Evolutionary conservation across 2,888 invertebrate species (phyloP), one percentile per base, ranked within the genome.

Genomic region (Celastrina argiolus): DNA sequence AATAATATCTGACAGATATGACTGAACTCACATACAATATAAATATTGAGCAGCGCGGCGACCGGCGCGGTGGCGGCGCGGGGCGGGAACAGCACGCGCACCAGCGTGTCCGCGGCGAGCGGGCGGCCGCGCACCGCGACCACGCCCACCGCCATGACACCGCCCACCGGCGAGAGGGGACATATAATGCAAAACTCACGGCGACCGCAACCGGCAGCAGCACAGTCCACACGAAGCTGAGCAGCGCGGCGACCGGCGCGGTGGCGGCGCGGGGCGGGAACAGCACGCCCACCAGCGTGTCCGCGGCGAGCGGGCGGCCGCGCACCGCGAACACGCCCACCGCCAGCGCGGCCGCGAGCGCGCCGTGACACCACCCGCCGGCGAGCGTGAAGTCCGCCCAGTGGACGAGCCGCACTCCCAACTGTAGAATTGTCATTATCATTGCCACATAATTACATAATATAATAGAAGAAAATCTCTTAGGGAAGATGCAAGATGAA

Each of bases 141-240:
- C 69, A 97, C 95, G n/a, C 96, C 97, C 73, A 94, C 93, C 63
- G 96, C 93, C 81, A 67, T 97, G 93, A 95, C 97, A 97, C 97
- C 98, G 97, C 3, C 94, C 92, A 4, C 97, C 97, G 16, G 96
- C 96, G 77, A 97, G n/a, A n/a, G n/a, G n/a, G n/a, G n/a, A n/a
- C n/a, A n/a, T n/a, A n/a, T n/a, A n/a, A 51, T 56, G 22, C 6
- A 22, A 63, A 7, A 87, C 92, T 89, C 76, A 97, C 96, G 89
- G 97, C 94, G 65, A 97, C 87, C 7, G 95, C 93, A 65, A 97
- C 95, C 0, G 97, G 97, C 75, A 97, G 84, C 66, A 97, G 91
- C 2, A 97, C 96, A 78, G 96, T 97, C 97, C 97, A 98, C 0
- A 95, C 95, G 79, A 97, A 96, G 4, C 96, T 95, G 26, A 96